Evolutionary conservation across 2,888 invertebrate genomes (phyloP), one percentile per base, ranked within the genome.

Genomic region (Exephanes ischioxanthus): DNA sequence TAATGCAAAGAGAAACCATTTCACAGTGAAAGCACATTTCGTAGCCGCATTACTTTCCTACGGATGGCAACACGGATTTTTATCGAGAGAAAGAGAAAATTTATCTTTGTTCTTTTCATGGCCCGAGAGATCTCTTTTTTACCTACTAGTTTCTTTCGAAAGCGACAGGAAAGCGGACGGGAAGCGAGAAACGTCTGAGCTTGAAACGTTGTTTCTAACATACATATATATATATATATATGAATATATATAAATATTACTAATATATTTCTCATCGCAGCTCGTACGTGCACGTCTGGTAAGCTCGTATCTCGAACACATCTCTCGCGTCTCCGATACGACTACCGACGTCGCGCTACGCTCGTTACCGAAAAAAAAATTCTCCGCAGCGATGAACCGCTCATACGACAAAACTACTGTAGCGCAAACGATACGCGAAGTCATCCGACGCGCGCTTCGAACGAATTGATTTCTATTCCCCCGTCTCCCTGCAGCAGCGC

Each of bases 41-140:
- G 66, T 63, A 51, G 78, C 45, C 61, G 53, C 45, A 67, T 80
- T 66, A 81, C 22, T 70, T 79, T 75, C 26, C 16, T 63, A 63
- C 73, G 55, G 30, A 66, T 73, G 48, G 70, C 63, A 66, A 58
- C 70, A 78, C 33, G 30, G 16, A 53, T n/a, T 63, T 70, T 88
- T 85, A 79, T 83, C 80, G 75, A 81, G 16, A 67, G 51, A 83
- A 48, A 82, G 45, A 48, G 11, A 1, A 55, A 9, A 55, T 55
- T 22, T 85, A 83, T 82, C 91, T 92, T 93, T 93, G 93, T 94
- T 93, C 93, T 94, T 93, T 93, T 94, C 94, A 90, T 94, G 94
- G 94, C 93, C 93, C 90, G 87, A 90, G 89, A 88, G 88, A 90
- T 85, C 80, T 77, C 78, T 89, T 77, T 90, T 90, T 87, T 89